Evolutionary conservation across 2,888 invertebrate genomes (phyloP).

Genomic region (Sarcophaga caerulescens): DNA sequence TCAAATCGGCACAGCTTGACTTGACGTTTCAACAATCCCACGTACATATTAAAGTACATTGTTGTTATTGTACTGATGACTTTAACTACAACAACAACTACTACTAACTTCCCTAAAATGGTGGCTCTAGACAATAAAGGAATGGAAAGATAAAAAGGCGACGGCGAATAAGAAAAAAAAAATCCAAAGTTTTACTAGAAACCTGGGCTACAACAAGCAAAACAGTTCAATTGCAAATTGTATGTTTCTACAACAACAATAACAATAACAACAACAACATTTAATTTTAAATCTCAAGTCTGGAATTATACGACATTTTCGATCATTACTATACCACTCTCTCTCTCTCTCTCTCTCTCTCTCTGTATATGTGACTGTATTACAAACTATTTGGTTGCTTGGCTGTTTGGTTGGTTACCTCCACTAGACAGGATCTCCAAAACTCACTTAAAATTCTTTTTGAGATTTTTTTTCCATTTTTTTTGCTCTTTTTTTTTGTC

Average conservation of each 20-base stretch:
- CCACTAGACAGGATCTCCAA: background rate
- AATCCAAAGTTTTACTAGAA: background rate
- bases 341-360: no score
- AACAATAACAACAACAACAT: background rate
- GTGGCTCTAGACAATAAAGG: slow-evolving; percentile 64
- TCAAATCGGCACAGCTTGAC: slow-evolving; percentile 76
- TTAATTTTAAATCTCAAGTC: background rate
- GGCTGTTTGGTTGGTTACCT: no score
- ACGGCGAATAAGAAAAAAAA: no score
- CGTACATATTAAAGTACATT: slow-evolving; percentile 65
- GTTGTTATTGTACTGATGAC: background rate
- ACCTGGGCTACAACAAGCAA: slow-evolving; percentile 36
- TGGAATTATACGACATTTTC: background rate
- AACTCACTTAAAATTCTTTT: slow-evolving; percentile 28
- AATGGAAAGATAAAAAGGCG: background rate
- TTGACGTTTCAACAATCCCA: slow-evolving; percentile 80
- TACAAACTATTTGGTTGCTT: no score
- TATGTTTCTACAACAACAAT: slow-evolving; percentile 13
- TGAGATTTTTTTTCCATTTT: background rate
- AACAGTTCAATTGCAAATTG: slow-evolving; percentile 68
- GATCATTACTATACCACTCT: background rate
- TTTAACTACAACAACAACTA: background rate
- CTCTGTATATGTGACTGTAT: no score
- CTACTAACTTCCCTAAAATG: slow-evolving; percentile 76
- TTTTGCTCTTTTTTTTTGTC: slow-evolving; percentile 31